Percentiles rank a stretch among this genome's conserved stretches.
Conservation (phyloP, 2,113 vertebrate genomes). For the Monopterus albus region DNA sequence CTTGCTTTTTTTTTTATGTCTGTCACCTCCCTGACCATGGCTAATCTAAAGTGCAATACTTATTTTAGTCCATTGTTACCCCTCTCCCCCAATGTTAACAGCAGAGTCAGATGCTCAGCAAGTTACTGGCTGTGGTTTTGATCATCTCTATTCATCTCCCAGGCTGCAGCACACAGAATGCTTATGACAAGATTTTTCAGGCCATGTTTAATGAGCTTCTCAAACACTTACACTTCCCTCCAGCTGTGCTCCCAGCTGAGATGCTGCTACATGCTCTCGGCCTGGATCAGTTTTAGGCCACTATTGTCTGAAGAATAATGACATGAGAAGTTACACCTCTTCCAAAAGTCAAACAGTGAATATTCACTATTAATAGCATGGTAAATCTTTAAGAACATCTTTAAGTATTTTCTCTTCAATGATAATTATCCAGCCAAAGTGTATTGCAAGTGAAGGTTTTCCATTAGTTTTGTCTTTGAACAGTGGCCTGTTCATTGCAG, state of each 20-base stretch:
- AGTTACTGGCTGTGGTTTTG: constrained; percentile 47
- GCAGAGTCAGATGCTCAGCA: constrained; percentile 6
- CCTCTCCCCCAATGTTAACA: background rate
- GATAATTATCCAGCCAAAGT: constrained; percentile 12
- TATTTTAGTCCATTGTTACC: constrained; percentile 15
- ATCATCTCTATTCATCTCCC: constrained; percentile 45
- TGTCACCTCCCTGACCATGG: constrained; percentile 42
- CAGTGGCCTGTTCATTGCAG: constrained; percentile 46
- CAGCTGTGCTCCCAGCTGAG: constrained; percentile 43
- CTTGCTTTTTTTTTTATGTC: constrained; percentile 17
- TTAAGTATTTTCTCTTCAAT: background rate
- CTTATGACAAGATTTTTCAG: constrained; percentile 46
- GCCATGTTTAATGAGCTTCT: constrained; percentile 58
- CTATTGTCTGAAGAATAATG: constrained; percentile 21
- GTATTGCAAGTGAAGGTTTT: constrained; percentile 36
- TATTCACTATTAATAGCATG: background rate
- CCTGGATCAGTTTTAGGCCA: constrained; percentile 9
- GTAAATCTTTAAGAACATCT: background rate
- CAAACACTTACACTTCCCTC: constrained; percentile 54
- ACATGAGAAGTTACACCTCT: constrained; percentile 7
- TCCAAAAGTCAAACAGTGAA: constrained; percentile 8
- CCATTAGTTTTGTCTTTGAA: constrained; percentile 35
- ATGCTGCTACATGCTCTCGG: background rate
- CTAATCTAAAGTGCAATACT: constrained; percentile 50
- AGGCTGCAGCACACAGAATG: constrained; percentile 48